Percentiles rank a stretch among this genome's conserved stretches.
phyloP scores from a whole-genome alignment of 2,888 invertebrate species.

The Dasypolia templi region DNA sequence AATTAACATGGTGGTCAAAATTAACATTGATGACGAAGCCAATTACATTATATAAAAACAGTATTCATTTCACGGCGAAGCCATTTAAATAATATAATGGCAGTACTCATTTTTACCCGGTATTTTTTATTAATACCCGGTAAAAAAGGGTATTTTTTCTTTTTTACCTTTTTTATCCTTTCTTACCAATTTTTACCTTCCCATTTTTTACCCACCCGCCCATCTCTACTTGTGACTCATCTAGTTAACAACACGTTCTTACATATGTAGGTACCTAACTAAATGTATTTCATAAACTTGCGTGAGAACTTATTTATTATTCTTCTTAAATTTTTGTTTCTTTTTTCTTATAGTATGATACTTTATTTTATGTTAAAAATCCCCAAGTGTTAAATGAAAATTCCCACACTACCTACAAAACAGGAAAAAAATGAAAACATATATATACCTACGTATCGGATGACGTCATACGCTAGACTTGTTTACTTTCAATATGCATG shows the following conservation, averaged over 20 bases:
- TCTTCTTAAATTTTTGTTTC: not conserved
- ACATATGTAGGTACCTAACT: slow-evolving; percentile 15
- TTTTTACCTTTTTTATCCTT: too few relatives aligned
- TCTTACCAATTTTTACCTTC: too few relatives aligned
- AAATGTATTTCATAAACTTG: slow-evolving; percentile 59
- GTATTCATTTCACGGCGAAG: too few relatives aligned
- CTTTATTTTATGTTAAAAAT: not conserved
- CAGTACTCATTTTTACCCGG: too few relatives aligned
- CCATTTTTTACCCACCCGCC: too few relatives aligned
- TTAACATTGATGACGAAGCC: too few relatives aligned
- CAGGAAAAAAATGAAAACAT: slow-evolving; percentile 59
- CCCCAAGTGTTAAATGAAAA: slow-evolving; percentile 11
- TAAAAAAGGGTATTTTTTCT: too few relatives aligned
- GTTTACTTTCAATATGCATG: slow-evolving; percentile 81
- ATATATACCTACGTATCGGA: slow-evolving; percentile 34
- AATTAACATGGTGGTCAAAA: too few relatives aligned
- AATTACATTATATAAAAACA: too few relatives aligned
- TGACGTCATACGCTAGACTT: slow-evolving; percentile 74
- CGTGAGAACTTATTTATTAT: slow-evolving; percentile 41
- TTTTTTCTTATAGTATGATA: not conserved
- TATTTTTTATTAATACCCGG: too few relatives aligned
- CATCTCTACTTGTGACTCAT: slow-evolving; percentile 56
- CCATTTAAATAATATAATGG: too few relatives aligned
- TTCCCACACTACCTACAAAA: slow-evolving; percentile 40
- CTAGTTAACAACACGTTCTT: slow-evolving; percentile 33